Evolutionary conservation across 1,140 invertebrate species (phyloP), one percentile per base, ranked within the genome.

Genomic region (Nasonia vitripennis): DNA sequence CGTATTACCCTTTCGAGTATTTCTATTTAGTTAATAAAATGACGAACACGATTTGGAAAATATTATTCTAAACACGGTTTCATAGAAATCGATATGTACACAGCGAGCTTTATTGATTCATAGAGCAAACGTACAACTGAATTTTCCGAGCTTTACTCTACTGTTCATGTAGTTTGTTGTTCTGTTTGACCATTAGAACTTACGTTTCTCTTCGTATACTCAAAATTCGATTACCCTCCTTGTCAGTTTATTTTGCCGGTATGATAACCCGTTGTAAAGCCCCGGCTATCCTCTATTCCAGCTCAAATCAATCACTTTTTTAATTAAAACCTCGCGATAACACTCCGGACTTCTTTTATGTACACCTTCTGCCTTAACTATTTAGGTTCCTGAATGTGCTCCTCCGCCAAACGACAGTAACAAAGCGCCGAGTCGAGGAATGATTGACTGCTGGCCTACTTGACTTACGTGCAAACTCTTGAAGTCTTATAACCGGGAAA

Each of bases 391-490:
- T 12, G 1, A 48, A n/a, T n/a, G 17, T 27, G 1, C 11, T 12
- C 17, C 55, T 11, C 55, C 27, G 12, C 41, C 17, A 68, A 20
- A 83, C 20, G 83, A 62, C 74, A 70, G 55, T 70, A 51, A 79
- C 62, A 84, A 79, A 84, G 67, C 17, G 23, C 51, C 34, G 45
- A 37, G 34, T 79, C 37, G 77, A 12, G 10, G 70, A 55, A 82
- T 74, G 81, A 82, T 82, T 82, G 81, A 82, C 81, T 82, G 70
- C 70, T 81, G 67, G 62, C 74, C 71, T 83, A 77, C 62, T 84
- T 71, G 55, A 70, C 67, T 71, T 27, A 27, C 71, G 31, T 75
- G 41, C 9, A 67, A 12, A 68, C 27, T 67, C 17, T 62, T 81
- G 3, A 71, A 45, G 37, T 48, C 45, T 23, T 71, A 45, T 48